Base-by-base conservation (phyloP, 2,888 invertebrate species). In the Tipula confusa region DNA sequence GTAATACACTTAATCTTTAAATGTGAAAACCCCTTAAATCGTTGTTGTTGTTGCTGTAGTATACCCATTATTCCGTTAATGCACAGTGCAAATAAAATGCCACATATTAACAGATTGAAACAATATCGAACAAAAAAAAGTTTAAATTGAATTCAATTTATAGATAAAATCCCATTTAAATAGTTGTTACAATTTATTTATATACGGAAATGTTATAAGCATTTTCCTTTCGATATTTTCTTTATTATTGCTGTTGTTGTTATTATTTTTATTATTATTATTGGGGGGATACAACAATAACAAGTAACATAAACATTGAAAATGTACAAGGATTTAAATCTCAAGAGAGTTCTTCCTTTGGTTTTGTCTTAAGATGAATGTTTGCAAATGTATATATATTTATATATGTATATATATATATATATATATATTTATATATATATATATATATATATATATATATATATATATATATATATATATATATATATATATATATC, bases 61-160 rank as follows among this genome's bases (percentile, higher is more conserved):
- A 64, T 24, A 24, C 15, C n/a, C 2, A 15, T 64, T 64, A n/a
- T 64, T 24, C 64, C 64, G 24, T 24, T 24, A 64, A 64, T 64
- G 64, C 64, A 24, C 64, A 9, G 64, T 64, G 64, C 64, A 64
- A 64, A 64, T 64, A 64, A 64, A 64, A 64, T 24, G 64, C 64
- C 64, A 64, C 64, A 64, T 64, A 64, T 24, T 64, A 64, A 64
- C 64, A 64, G 64, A 64, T 64, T 64, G 64, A 64, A 64, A 64
- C 24, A 64, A 64, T 64, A 64, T 24, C 24, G 24, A 64, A n/a
- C n/a, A n/a, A n/a, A n/a, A n/a, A 24, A 64, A 24, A 24, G 9
- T 24, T 64, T 64, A 64, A 64, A 64, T 24, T 64, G 64, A 64
- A 64, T 64, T 64, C 64, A 64, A 64, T 64, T 64, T 64, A 9